Base-by-base conservation (phyloP, 2,113 vertebrate genomes). In the Nothocercus julius region DNA sequence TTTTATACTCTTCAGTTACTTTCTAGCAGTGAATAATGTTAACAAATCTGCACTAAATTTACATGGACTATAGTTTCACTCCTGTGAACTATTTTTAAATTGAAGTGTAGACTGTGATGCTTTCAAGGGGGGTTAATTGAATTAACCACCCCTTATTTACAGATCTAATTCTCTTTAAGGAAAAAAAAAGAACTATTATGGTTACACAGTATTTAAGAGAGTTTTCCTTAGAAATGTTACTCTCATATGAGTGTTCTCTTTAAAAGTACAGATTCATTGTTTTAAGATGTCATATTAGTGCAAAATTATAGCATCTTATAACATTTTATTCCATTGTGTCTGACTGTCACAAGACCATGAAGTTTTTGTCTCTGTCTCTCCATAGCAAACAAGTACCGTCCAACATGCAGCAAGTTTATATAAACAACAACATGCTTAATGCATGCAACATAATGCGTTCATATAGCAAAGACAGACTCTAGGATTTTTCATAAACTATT, bases 351-450 rank as follows among this genome's bases (percentile, higher is more conserved):
- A 44, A 94, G 34, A 47, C 56, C 72, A 92, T 83, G 96, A 98
- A 98, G 96, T 97, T 97, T 96, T 80, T 92, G 87, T 94, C 90
- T 96, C 59, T 1, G 47, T 45, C 61, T 89, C 94, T 89, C 83
- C 81, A 70, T 51, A 96, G 66, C 95, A 96, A 89, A 92, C 91
- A 92, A 94, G 95, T 76, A 92, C 89, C 16, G 42, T 90, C 75
- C 94, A 85, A 91, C 96, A 97, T 95, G 97, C 97, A 96, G 92
- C 91, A 94, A 96, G 96, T 96, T 97, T 92, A 74, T 93, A 97
- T 94, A 97, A 97, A 97, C 95, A 97, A 85, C 96, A 96, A 89
- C 97, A 95, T 40, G 51, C 91, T 93, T 89, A 94, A 96, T 95
- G 93, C 97, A 97, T 96, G 96, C 96, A 97, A 94, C 72, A 70